Percentiles rank a stretch among this genome's conserved stretches.
phyloP scores from a whole-genome alignment of 2,888 invertebrate genomes.

The Mythimna ferrago region DNA sequence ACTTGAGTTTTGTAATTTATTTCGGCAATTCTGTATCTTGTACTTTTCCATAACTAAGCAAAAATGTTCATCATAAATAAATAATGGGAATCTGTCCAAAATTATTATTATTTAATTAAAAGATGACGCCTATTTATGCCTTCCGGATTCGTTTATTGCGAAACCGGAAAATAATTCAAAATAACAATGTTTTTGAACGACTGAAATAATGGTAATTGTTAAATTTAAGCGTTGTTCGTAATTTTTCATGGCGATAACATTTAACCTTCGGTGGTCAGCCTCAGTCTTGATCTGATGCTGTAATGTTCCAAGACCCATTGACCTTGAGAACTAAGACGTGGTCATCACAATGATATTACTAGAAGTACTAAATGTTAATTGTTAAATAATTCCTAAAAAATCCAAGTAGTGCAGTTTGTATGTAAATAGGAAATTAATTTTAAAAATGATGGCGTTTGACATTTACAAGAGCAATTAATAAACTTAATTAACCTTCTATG shows the following conservation, averaged over 20 bases:
- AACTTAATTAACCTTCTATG: conserved; percentile 29
- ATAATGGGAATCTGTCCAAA: background rate
- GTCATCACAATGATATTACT: conserved; percentile 47
- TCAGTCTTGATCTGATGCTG: conserved; percentile 32
- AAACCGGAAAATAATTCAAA: conserved; percentile 37
- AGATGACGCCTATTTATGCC: background rate
- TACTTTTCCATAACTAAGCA: background rate
- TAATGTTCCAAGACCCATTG: conserved; percentile 37
- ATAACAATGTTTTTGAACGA: conserved; percentile 13
- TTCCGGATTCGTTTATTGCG: conserved; percentile 22
- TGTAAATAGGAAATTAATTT: conserved; percentile 11
- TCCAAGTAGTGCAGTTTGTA: conserved; percentile 19
- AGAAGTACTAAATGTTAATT: background rate
- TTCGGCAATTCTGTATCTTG: background rate
- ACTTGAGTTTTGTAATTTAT: conserved; percentile 2
- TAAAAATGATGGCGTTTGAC: conserved; percentile 23
- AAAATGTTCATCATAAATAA: background rate
- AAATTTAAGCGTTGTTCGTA: conserved; percentile 30
- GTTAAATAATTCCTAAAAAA: conserved; percentile 38
- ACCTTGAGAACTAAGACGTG: conserved; percentile 49
- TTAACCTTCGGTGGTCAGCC: conserved; percentile 53
- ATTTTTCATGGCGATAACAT: conserved; percentile 47
- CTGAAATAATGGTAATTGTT: conserved; percentile 19
- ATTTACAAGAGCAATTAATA: conserved; percentile 28
- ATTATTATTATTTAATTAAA: background rate